These are phyloP conservation scores for Psittacula derbiana DNA, from an alignment of 2,797 vertebrate species.

Conservation along the genomic window DNA sequence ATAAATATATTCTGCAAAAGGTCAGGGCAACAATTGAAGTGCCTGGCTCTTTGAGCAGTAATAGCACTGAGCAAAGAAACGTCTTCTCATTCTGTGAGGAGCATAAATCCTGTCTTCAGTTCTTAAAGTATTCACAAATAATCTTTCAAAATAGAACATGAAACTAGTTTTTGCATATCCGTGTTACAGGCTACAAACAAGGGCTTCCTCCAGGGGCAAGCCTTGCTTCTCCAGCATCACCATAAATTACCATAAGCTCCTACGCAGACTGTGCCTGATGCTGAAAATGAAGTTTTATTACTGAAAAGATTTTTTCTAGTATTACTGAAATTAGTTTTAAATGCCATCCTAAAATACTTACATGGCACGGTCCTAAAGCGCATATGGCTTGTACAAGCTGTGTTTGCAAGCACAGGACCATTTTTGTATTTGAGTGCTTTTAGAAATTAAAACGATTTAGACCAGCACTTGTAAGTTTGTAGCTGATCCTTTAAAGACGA, in stretches of 20 bases:
- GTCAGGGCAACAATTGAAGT: neutral
- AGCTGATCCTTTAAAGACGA: neutral
- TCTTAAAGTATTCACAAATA: neutral
- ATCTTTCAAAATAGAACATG: neutral
- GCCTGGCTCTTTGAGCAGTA: neutral
- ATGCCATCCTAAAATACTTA: neutral
- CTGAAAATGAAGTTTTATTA: neutral
- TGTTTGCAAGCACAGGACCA: neutral
- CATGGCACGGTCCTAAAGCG: neutral
- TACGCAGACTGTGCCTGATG: neutral
- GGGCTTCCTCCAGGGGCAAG: neutral
- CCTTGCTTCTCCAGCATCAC: neutral
- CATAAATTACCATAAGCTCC: neutral
- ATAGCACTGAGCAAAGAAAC: neutral
- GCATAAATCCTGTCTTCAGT: neutral
- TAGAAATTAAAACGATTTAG: neutral
- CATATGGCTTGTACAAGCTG: neutral
- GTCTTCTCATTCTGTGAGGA: neutral
- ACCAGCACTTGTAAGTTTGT: neutral
- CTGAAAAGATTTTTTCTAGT: neutral
- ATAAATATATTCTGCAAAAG: neutral
- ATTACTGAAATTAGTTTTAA: neutral
- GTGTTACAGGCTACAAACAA: neutral
- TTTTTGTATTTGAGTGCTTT: neutral
- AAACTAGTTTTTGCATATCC: neutral